Base-by-base conservation (phyloP, 2,888 invertebrate genomes). In the Hypomecis punctinalis region DNA sequence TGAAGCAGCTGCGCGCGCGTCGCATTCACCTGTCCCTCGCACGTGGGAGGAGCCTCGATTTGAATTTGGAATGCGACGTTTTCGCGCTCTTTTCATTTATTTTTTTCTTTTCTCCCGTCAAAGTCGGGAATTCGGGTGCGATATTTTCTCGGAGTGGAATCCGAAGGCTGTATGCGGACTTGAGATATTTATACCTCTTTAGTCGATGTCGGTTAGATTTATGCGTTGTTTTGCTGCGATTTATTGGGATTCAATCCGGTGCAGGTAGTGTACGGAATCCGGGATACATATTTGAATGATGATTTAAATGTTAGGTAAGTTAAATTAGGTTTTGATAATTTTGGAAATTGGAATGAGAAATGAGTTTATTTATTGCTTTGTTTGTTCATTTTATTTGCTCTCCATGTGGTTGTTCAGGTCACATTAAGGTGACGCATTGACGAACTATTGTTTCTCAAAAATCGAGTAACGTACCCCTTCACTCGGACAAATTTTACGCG, bases 11-110 rank as follows among this genome's bases (percentile, higher is more conserved):
- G 71, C 69, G 69, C 83, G 67, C 78, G 79, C 82, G 85, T 78
- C 80, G 90, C 91, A 92, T 91, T 91, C 92, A 91, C 91, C 91
- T 91, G 91, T 91, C 93, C 80, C 74, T 69, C 84, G 86, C 86
- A 86, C 83, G 88, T 88, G 90, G 90, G 91, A 89, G 86, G 84
- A 80, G 87, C 85, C 72, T 72, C 69, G 74, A 67, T 71, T 73
- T 70, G 74, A 75, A 76, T 76, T 69, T 74, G 85, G 88, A 86
- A 88, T 88, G 84, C 82, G 81, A 76, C 73, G 77, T 86, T 88
- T 86, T 82, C 86, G 81, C 87, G 83, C 86, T 85, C 86, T 87
- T 74, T 90, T 90, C 88, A 84, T 84, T 81, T 67, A 75, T 58
- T 61, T 57, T 57, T 52, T 42, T 23, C 46, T 64, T 53, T 60